Evolutionary conservation across 1,140 invertebrate species (phyloP).

Genomic region (Drosophila arawakana): DNA sequence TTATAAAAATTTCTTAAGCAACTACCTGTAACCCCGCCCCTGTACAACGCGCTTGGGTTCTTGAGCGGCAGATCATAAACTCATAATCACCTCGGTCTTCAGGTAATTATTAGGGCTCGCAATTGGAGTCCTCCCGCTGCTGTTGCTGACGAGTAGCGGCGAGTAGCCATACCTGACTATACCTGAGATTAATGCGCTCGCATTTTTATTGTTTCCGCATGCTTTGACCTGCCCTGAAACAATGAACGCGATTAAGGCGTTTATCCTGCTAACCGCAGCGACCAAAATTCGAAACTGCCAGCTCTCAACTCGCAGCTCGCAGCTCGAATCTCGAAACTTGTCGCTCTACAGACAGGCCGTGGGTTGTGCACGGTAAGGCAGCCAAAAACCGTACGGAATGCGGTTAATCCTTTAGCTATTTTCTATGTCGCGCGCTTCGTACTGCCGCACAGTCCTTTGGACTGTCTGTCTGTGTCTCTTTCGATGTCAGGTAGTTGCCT

Average conservation of each 20-base stretch:
- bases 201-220: constrained; percentile 63
- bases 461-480: not conserved
- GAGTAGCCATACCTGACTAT: too few relatives aligned
- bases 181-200: constrained; percentile 64
- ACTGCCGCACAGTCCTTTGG: not conserved
- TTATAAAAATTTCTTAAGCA: not conserved
- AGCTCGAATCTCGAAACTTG: not conserved
- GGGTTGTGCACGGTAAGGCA: constrained; percentile 2
- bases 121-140: constrained; percentile 27
- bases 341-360: constrained; percentile 20
- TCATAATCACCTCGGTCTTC: constrained; percentile 71
- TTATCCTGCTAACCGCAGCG: constrained; percentile 61
- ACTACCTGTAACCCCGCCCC: constrained; percentile 17
- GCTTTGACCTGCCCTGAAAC: constrained; percentile 48
- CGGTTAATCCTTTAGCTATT: constrained; percentile 82
- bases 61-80: constrained; percentile 62
- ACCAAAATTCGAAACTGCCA: not conserved
- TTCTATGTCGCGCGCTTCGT: constrained; percentile 61
- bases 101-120: constrained; percentile 52
- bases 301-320: not conserved
- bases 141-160: too few relatives aligned
- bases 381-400: constrained; percentile 58
- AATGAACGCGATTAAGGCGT: constrained; percentile 62
- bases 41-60: not conserved
- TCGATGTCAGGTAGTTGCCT: constrained; percentile 11